These are phyloP conservation scores for Ylistrum balloti DNA, from an alignment of 1,140 invertebrate genomes.

Conservation along the genomic window DNA sequence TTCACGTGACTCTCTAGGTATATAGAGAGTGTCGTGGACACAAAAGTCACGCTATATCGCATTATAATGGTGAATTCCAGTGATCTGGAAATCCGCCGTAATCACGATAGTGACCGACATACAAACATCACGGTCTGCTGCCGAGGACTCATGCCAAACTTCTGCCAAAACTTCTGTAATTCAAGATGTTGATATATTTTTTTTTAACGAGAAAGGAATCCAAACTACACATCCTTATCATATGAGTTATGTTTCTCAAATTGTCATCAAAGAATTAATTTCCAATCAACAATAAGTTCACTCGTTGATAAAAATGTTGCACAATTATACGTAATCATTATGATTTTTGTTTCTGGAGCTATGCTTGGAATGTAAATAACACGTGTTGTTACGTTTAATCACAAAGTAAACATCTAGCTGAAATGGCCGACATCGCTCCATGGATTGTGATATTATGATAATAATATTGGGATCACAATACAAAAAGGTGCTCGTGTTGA, in stretches of 20 bases:
- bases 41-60: not conserved
- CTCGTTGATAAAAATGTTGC: not conserved
- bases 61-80: not conserved
- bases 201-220: not conserved
- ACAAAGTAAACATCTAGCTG: conserved; percentile 5
- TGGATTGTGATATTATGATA: not conserved
- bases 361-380: not conserved
- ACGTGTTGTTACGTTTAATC: not conserved
- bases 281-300: not conserved
- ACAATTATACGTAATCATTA: no score
- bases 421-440: not conserved
- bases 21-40: not conserved
- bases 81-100: not conserved
- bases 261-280: not conserved
- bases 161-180: no score
- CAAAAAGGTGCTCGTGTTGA: not conserved
- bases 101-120: not conserved
- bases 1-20: no score
- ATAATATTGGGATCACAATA: not conserved
- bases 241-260: no score
- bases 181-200: no score
- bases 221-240: no score
- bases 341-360: no score
- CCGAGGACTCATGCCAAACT: no score
- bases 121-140: not conserved